phyloP scores from a whole-genome alignment of 2,113 vertebrate genomes.

The Spizaetus ornatus region DNA sequence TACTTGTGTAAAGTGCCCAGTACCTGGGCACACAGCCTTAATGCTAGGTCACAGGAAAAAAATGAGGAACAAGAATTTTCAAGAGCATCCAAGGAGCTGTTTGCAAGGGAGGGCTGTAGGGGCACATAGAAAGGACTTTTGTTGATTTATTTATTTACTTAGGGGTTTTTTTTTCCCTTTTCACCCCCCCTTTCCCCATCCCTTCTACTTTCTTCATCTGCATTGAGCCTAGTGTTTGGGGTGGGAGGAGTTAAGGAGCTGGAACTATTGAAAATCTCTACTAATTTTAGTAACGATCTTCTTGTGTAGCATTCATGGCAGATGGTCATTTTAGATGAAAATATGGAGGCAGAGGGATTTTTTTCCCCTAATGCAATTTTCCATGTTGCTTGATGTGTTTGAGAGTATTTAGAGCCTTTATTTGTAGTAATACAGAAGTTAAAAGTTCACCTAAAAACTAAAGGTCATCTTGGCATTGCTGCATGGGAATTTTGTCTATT shows the following conservation, averaged over 20 bases:
- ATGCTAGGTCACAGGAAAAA: not conserved
- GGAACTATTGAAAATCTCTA: not conserved
- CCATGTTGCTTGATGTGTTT: not conserved
- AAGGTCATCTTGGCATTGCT: not conserved
- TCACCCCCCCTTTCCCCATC: not conserved
- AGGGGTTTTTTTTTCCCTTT: not conserved
- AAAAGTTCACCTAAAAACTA: constrained; percentile 1
- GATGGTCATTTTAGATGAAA: not conserved
- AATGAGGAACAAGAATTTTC: not conserved
- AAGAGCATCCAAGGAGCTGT: not conserved
- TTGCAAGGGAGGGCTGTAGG: not conserved
- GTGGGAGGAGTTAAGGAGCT: not conserved
- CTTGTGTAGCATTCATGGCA: fast-evolving
- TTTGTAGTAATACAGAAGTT: not conserved
- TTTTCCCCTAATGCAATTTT: not conserved
- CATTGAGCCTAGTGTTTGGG: not conserved
- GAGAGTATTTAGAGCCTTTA: not conserved
- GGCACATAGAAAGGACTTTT: not conserved
- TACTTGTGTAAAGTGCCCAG: not conserved
- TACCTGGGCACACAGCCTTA: not conserved
- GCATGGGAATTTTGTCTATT: not conserved
- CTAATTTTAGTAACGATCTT: not conserved
- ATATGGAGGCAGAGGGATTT: not conserved
- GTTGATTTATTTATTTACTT: not conserved
- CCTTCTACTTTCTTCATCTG: not conserved